Conservation (phyloP, 2,888 invertebrate species). For the Stictocephala bisonia region DNA sequence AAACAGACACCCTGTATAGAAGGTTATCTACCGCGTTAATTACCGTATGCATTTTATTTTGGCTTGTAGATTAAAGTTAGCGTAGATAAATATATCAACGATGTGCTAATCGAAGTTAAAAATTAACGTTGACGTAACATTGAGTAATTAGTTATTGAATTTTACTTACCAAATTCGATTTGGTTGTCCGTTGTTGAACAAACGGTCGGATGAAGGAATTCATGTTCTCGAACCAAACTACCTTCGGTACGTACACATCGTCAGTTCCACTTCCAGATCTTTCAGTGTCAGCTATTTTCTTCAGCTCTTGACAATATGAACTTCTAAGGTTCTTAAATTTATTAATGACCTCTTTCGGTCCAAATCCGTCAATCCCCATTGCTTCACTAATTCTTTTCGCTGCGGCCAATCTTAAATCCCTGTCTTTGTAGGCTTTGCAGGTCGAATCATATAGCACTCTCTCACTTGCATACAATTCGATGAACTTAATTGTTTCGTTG, state of each 20-base stretch:
- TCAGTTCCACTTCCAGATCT: constrained; percentile 13
- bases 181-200: constrained; percentile 39
- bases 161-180: constrained; percentile 44
- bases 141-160: not conserved
- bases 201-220: constrained; percentile 17
- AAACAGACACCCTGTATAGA: no score
- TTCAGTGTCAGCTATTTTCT: not conserved
- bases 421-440: constrained; percentile 34
- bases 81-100: no score
- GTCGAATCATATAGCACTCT: constrained; percentile 36
- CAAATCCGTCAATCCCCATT: not conserved
- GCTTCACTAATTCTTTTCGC: not conserved
- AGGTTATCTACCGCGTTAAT: no score
- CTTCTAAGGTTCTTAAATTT: constrained; percentile 47
- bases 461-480: constrained; percentile 42
- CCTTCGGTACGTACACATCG: constrained; percentile 1
- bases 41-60: no score
- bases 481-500: not conserved
- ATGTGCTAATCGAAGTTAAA: no score
- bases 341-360: constrained; percentile 49
- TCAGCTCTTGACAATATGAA: not conserved
- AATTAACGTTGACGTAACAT: not conserved
- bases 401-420: constrained; percentile 30
- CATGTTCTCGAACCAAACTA: not conserved
- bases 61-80: no score